These are phyloP conservation scores for Phalacrocorax brasilianus DNA, from an alignment of 2,113 vertebrate species.

Conservation along the genomic window DNA sequence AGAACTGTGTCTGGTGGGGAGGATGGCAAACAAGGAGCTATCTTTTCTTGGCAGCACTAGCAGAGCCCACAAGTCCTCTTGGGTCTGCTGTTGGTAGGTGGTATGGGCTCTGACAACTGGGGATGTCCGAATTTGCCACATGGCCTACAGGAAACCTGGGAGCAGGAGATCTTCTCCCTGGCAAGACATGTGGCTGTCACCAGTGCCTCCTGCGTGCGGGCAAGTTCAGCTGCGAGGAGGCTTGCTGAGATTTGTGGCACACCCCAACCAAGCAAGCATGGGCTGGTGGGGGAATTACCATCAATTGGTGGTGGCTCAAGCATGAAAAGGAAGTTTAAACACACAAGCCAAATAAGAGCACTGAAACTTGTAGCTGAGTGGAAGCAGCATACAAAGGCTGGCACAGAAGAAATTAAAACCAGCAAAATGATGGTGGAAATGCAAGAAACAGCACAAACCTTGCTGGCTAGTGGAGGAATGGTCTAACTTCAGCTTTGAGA, in stretches of 20 bases:
- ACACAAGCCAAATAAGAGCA: neutral
- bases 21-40: neutral
- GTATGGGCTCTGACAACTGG: neutral
- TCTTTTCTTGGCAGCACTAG: neutral
- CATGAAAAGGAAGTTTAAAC: neutral
- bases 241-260: neutral
- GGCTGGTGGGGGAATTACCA: neutral
- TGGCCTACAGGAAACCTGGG: neutral
- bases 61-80: neutral
- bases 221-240: neutral
- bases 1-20: neutral
- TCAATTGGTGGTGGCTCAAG: neutral
- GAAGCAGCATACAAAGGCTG: neutral
- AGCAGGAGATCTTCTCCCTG: neutral
- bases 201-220: rapidly evolving
- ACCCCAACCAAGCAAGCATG: neutral
- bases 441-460: neutral
- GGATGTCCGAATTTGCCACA: neutral
- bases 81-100: no score
- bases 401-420: neutral
- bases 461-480: neutral
- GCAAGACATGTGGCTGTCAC: neutral
- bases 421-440: neutral
- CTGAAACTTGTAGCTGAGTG: neutral
- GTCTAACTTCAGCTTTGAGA: neutral